Percentiles rank a stretch among this genome's conserved stretches.
phyloP scores from a whole-genome alignment of 1,140 invertebrate species.

The Drosophila lacteicornis region DNA sequence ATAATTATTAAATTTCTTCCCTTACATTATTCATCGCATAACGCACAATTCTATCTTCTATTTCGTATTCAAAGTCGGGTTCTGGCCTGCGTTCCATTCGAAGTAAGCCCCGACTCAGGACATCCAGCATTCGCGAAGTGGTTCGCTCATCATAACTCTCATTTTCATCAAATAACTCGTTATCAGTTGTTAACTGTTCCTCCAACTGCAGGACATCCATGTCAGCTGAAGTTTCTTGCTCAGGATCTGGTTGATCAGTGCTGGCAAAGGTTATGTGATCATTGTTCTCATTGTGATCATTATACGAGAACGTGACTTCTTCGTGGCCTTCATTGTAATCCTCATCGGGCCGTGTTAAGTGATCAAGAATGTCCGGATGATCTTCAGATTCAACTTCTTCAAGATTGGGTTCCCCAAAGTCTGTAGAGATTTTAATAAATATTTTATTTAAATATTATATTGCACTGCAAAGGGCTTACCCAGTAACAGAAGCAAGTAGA shows the following conservation, averaged over 20 bases:
- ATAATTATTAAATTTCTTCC: constrained; percentile 23
- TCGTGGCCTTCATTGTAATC: neutral
- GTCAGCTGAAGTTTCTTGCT: neutral
- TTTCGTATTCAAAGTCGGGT: constrained; percentile 1
- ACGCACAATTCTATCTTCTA: constrained; percentile 42
- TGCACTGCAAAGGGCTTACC: neutral
- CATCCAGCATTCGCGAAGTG: constrained; percentile 5
- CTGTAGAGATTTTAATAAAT: neutral
- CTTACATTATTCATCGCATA: constrained; percentile 29
- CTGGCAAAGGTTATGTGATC: constrained; percentile 8
- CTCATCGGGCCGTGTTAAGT: constrained; percentile 1
- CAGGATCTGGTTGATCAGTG: neutral
- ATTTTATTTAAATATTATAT: neutral
- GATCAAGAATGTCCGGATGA: constrained; percentile 4
- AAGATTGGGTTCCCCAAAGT: neutral
- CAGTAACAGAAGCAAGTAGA: neutral
- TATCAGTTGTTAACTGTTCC: constrained; percentile 5
- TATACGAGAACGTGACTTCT: neutral
- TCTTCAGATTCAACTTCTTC: neutral
- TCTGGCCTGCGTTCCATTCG: neutral
- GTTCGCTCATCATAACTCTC: neutral
- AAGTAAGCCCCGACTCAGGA: neutral
- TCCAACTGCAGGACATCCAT: neutral
- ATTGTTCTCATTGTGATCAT: constrained; percentile 5
- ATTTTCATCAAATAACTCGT: neutral